These are phyloP conservation scores for Galeopterus variegatus DNA, from an alignment of 2,113 vertebrate genomes.

Conservation along the genomic window DNA sequence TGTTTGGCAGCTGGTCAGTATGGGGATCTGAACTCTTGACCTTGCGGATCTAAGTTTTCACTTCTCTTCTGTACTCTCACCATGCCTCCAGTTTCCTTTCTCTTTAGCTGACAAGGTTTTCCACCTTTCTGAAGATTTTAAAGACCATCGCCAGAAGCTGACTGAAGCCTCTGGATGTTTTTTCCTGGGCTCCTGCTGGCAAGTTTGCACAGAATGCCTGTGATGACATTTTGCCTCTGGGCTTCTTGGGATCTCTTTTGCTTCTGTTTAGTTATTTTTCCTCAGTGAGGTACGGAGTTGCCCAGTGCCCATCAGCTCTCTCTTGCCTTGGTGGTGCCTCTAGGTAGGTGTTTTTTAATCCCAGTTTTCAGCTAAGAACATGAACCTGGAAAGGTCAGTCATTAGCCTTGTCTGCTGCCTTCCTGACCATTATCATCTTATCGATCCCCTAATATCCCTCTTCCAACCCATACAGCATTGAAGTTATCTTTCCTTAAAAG, in stretches of 20 bases:
- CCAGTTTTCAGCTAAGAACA: not conserved
- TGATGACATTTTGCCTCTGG: constrained; percentile 95
- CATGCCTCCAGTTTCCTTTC: constrained; percentile 95
- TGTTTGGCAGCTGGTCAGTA: too few species aligned
- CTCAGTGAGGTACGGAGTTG: not conserved
- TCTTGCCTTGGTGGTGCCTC: not conserved
- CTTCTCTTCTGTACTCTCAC: constrained; percentile 67
- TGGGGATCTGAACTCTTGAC: too few species aligned
- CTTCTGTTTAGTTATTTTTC: constrained; percentile 90
- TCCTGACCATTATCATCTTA: not conserved
- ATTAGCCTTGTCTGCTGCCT: not conserved
- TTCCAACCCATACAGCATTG: not conserved
- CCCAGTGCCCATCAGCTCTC: not conserved
- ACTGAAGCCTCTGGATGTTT: constrained; percentile 94
- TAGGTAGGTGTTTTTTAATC: not conserved
- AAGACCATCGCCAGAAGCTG: constrained; percentile 96
- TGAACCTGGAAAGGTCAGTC: not conserved
- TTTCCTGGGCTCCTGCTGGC: constrained; percentile 94
- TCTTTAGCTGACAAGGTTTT: constrained; percentile 95
- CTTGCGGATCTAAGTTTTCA: too few species aligned
- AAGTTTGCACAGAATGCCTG: constrained; percentile 96
- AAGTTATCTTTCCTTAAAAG: not conserved
- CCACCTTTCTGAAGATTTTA: constrained; percentile 95
- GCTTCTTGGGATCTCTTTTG: constrained; percentile 94
- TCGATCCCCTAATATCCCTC: not conserved